These are phyloP conservation scores for Ptilodon capucinus DNA, from an alignment of 2,888 invertebrate species.

Conservation along the genomic window DNA sequence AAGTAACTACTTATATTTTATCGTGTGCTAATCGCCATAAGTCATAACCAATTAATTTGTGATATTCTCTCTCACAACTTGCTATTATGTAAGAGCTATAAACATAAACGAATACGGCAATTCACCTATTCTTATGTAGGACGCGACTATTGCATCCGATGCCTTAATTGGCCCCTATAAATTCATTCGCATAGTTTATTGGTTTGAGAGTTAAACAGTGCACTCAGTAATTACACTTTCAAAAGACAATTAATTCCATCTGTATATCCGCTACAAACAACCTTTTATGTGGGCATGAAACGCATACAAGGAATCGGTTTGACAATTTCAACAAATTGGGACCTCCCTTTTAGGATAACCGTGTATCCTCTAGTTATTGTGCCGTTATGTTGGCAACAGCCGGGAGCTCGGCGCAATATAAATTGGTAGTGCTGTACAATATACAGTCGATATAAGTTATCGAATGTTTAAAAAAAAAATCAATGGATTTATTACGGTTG, in stretches of 20 bases:
- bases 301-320: conserved; percentile 41
- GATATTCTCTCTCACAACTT: background rate
- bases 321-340: conserved; percentile 56
- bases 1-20: too few relatives aligned
- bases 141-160: background rate
- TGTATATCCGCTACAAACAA: conserved; percentile 35
- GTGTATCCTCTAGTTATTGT: conserved; percentile 44
- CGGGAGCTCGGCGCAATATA: conserved; percentile 31
- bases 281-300: conserved; percentile 38
- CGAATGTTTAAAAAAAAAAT: too few relatives aligned
- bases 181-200: conserved; percentile 17
- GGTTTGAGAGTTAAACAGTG: conserved; percentile 11
- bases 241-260: conserved; percentile 32
- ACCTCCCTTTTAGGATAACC: conserved; percentile 53
- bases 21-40: too few relatives aligned
- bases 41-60: too few relatives aligned
- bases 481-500: too few relatives aligned
- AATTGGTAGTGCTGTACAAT: background rate
- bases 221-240: conserved; percentile 24
- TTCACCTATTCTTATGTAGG: background rate
- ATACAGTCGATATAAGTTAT: background rate
- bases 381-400: conserved; percentile 50
- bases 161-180: conserved; percentile 2
- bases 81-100: background rate
- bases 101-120: background rate